These are phyloP conservation scores for Aphelinus atriplicis DNA, from an alignment of 1,140 invertebrate species.

Conservation along the genomic window DNA sequence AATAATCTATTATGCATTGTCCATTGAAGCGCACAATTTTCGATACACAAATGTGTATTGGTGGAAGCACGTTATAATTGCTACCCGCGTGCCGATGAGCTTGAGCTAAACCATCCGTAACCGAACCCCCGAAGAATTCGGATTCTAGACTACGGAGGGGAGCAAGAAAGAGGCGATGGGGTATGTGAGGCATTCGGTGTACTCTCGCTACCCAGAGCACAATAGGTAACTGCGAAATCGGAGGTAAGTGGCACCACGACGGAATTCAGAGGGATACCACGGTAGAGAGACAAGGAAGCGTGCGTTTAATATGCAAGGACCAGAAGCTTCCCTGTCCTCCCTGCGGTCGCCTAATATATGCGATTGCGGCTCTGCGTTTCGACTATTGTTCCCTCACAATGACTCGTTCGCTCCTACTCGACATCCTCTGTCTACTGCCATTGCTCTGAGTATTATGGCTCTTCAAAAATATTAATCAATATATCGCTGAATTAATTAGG, in stretches of 20 bases:
- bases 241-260: constrained; percentile 49
- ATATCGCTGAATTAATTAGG: too few relatives aligned
- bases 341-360: constrained; percentile 52
- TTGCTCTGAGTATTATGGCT: too few relatives aligned
- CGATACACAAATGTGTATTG: neutral
- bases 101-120: neutral
- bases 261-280: constrained; percentile 47
- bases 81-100: neutral
- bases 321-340: constrained; percentile 40
- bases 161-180: neutral
- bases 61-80: neutral
- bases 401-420: constrained; percentile 42
- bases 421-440: constrained; percentile 31
- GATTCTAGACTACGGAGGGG: neutral
- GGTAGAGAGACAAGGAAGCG: constrained; percentile 39
- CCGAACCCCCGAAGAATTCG: constrained; percentile 5
- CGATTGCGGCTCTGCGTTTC: constrained; percentile 48
- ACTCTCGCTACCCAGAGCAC: constrained; percentile 15
- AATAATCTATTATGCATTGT: too few relatives aligned
- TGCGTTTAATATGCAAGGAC: constrained; percentile 54
- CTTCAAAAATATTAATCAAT: too few relatives aligned
- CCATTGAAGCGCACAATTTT: too few relatives aligned
- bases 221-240: constrained; percentile 52
- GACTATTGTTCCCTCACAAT: constrained; percentile 52
- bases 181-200: constrained; percentile 8